Percentiles rank a stretch among this genome's conserved stretches.
Conservation (phyloP, 2,113 vertebrate species). For the Herpetotheres cachinnans region DNA sequence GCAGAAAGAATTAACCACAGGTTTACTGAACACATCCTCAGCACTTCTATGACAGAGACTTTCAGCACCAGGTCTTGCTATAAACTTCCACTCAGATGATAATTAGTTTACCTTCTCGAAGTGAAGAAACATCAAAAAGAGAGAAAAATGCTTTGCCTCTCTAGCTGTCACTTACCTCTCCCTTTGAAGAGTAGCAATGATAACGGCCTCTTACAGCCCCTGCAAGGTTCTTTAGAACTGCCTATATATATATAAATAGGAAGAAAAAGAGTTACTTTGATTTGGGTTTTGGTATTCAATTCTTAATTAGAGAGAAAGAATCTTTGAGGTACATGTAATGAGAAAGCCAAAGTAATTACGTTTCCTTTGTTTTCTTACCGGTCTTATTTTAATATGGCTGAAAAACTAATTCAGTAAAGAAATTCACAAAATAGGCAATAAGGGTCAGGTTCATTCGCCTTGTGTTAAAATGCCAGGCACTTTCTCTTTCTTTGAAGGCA, state of each 20-base stretch:
- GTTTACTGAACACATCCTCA: neutral
- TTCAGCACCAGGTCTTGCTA: neutral
- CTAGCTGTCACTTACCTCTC: constrained; percentile 64
- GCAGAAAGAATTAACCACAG: neutral
- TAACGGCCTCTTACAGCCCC: constrained; percentile 68
- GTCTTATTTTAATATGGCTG: neutral
- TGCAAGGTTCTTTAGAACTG: constrained; percentile 69
- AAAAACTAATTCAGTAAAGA: neutral
- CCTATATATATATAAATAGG: constrained; percentile 4
- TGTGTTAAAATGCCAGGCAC: neutral
- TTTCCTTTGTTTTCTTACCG: neutral
- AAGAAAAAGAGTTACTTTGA: neutral
- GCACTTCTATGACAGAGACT: neutral
- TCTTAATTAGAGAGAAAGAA: neutral
- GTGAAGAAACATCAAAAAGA: neutral
- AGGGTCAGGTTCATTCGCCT: neutral
- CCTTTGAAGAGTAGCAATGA: constrained; percentile 73
- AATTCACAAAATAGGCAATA: neutral
- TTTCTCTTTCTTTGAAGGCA: neutral
- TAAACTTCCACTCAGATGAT: neutral
- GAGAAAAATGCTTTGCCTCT: neutral
- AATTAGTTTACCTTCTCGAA: neutral
- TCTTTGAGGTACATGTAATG: neutral
- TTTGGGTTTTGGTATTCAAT: neutral
- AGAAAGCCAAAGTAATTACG: neutral